A percentile compares a stretch with the other conserved stretches of the same genome.
phyloP scores from a whole-genome alignment of 2,888 invertebrate species.

The Punctoribates punctum region DNA sequence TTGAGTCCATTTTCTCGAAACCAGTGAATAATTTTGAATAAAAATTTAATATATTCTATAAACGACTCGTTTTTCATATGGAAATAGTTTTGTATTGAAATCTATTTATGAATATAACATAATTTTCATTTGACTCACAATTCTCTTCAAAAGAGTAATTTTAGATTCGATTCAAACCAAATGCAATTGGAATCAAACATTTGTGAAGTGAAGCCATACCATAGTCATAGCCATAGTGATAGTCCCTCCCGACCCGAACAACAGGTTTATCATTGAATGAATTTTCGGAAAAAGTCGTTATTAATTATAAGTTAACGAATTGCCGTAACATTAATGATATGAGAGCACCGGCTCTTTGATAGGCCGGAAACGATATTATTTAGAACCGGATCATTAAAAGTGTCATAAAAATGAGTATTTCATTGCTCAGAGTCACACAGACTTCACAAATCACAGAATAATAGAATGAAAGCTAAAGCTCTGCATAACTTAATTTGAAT shows the following conservation, averaged over 20 bases:
- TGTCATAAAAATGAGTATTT: constrained; percentile 4
- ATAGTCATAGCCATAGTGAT: too few relatives aligned
- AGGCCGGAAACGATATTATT: constrained; percentile 18
- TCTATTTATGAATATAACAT: neutral
- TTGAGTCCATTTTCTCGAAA: neutral
- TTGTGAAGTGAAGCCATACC: too few relatives aligned
- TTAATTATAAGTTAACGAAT: neutral
- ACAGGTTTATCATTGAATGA: too few relatives aligned
- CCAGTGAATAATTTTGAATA: neutral
- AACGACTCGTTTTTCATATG: neutral
- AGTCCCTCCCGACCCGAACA: too few relatives aligned
- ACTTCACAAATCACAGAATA: constrained; percentile 13
- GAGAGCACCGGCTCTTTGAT: neutral
- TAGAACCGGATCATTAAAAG: constrained; percentile 31
- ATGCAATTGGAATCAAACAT: neutral
- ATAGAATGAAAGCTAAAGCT: neutral
- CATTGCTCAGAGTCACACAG: neutral
- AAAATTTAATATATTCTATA: neutral
- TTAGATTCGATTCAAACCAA: neutral
- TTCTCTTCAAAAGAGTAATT: neutral
- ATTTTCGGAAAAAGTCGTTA: neutral
- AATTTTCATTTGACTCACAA: neutral
- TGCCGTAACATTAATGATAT: neutral
- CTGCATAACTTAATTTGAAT: constrained; percentile 25
- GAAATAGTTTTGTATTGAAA: neutral